These are phyloP conservation scores for Alviniconcha marisindica DNA, from an alignment of 1,140 invertebrate species.

Conservation along the genomic window DNA sequence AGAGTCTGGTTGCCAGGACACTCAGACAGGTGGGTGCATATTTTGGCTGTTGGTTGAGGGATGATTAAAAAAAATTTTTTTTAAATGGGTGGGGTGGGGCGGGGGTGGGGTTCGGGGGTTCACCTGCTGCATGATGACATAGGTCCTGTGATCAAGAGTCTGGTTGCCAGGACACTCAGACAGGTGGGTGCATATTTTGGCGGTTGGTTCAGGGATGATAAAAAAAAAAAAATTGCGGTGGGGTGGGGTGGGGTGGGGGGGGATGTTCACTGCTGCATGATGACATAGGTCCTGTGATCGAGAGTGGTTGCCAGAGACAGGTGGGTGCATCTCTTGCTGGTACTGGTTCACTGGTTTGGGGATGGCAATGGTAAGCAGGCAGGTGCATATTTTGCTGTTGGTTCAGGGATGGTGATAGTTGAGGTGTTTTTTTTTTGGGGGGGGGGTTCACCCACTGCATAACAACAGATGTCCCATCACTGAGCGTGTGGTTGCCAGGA, in stretches of 20 bases:
- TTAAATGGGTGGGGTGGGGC: no score
- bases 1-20: constrained; percentile 97
- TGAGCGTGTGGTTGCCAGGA: constrained; percentile 97
- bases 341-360: no score
- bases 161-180: constrained; percentile 96
- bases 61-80: no score
- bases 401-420: constrained; percentile 99
- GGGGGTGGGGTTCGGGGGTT: no score
- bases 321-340: no score
- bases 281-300: constrained; percentile 97
- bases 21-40: constrained; percentile 88
- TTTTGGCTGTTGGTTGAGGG: constrained; percentile 97
- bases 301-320: constrained; percentile 97
- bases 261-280: constrained; percentile 98
- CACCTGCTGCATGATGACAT: constrained; percentile 98
- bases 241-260: no score
- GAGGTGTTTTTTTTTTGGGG: no score
- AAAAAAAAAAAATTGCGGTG: no score
- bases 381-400: no score
- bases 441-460: constrained; percentile 94
- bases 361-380: no score
- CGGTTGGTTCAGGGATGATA: constrained; percentile 98
- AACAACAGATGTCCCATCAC: constrained; percentile 98
- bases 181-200: no score
- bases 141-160: constrained; percentile 97